These are phyloP conservation scores for Polyodon spathula DNA, from an alignment of 2,113 vertebrate genomes.

Conservation along the genomic window DNA sequence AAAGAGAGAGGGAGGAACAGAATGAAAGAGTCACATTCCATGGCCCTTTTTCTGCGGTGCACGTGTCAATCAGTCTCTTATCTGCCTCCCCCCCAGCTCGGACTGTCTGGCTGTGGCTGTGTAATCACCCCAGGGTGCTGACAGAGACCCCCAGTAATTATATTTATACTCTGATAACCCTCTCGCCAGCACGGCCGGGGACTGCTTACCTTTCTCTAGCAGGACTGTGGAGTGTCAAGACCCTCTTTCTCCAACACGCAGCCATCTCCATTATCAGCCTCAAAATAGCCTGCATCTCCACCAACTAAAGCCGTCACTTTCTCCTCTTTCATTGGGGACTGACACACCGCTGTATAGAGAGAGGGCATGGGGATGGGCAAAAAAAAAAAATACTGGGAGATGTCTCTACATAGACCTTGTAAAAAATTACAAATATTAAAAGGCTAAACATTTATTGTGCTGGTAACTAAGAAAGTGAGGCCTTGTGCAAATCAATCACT, in stretches of 20 bases:
- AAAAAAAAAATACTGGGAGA: no score
- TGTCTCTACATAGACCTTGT: no score
- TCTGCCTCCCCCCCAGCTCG: slow-evolving; percentile 41
- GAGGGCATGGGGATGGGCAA: no score
- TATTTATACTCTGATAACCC: slow-evolving; percentile 51
- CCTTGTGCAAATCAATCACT: no score
- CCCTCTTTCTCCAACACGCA: slow-evolving; percentile 13
- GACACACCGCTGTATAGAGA: no score
- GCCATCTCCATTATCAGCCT: slow-evolving; percentile 24
- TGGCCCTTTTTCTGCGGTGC: slow-evolving; percentile 45
- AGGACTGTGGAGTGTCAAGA: not conserved
- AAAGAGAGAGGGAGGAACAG: slow-evolving; percentile 46
- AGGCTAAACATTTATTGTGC: no score
- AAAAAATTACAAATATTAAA: no score
- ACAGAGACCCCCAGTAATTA: slow-evolving; percentile 50
- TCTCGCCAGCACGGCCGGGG: slow-evolving; percentile 32
- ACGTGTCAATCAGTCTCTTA: slow-evolving; percentile 56
- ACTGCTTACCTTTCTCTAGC: slow-evolving; percentile 18
- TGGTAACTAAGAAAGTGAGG: no score
- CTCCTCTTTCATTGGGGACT: no score
- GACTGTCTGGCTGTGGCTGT: slow-evolving; percentile 44
- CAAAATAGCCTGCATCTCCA: slow-evolving; percentile 30
- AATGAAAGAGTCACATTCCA: slow-evolving; percentile 43
- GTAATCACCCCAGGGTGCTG: slow-evolving; percentile 47
- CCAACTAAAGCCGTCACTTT: no score